A percentile compares a stretch with the other conserved stretches of the same genome.
These are phyloP conservation scores for Cranoglanis bouderius DNA, from an alignment of 2,113 vertebrate genomes.

Conservation along the genomic window DNA sequence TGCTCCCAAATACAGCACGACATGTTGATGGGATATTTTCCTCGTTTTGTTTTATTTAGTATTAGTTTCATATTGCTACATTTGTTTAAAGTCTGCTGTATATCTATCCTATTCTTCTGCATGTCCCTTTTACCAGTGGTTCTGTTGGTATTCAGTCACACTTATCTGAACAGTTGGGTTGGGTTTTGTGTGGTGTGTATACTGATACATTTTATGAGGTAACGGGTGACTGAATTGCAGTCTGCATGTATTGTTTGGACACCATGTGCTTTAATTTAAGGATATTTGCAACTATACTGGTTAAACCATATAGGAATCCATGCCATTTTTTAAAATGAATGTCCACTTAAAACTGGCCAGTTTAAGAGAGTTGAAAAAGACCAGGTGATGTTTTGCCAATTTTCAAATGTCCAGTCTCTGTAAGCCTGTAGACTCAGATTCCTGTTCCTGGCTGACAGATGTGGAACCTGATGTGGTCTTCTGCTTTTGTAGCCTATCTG, in stretches of 20 bases:
- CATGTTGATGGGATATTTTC: not conserved
- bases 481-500: not conserved
- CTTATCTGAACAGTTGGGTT: not conserved
- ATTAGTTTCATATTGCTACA: not conserved
- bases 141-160: constrained; percentile 6
- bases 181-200: not conserved
- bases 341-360: not conserved
- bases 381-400: not conserved
- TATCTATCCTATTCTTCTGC: not conserved
- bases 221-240: constrained; percentile 24
- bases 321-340: not conserved
- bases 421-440: not conserved
- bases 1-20: not conserved
- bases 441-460: not conserved
- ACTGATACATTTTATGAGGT: not conserved
- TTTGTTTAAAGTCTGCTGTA: not conserved
- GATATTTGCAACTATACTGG: not conserved
- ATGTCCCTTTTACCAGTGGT: not conserved
- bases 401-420: not conserved
- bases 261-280: not conserved
- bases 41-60: not conserved
- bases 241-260: not conserved
- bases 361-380: not conserved
- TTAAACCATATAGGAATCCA: constrained; percentile 11
- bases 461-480: not conserved